Evolutionary conservation across 2,113 vertebrate species (phyloP), one percentile per base, ranked within the genome.

Genomic region (Pseudolaguvia tuberculata): DNA sequence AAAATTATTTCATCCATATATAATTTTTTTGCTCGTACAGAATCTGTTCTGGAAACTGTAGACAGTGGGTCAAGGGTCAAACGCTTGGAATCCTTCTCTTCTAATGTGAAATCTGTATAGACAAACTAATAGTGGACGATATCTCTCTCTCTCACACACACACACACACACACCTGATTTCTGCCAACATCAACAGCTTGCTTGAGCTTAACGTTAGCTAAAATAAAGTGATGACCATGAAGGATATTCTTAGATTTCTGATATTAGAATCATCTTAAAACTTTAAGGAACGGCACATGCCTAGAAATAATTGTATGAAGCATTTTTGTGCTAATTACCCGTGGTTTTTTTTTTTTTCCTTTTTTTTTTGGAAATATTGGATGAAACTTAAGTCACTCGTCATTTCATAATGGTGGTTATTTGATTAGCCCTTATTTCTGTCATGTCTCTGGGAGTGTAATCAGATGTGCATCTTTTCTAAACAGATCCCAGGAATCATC

Each of bases 401-500:
- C 8, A 72, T 50, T 59, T 48, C 56, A 48, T 4, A 11, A 21
- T 21, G 3, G 11, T 45, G 18, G n/a, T 72, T 7, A 50, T 59
- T 29, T 25, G 17, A 27, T 66, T 48, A 39, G 29, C 31, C 2
- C 1, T 6, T 18, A 29, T 58, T 25, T 39, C 35, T 45, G 18
- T 27, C n/a, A 1, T 13, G 14, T n/a, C n/a, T n/a, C 25, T 63
- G 8, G 20, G 13, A 13, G 18, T 56, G 10, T 31, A 39, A 67
- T 39, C 15, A 39, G 23, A 58, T 47, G 52, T 51, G 67, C 62
- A 69, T 80, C 66, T 80, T 45, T 76, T 21, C 21, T 51, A 29
- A 27, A 11, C 82, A 85, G 84, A 21, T 17, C 61, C 50, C 72
- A 81, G 63, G 89, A 87, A 21, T 62, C 67, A 0, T 79, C 85